Conservation (phyloP, 2,888 invertebrate genomes). For the Sicus ferrugineus region DNA sequence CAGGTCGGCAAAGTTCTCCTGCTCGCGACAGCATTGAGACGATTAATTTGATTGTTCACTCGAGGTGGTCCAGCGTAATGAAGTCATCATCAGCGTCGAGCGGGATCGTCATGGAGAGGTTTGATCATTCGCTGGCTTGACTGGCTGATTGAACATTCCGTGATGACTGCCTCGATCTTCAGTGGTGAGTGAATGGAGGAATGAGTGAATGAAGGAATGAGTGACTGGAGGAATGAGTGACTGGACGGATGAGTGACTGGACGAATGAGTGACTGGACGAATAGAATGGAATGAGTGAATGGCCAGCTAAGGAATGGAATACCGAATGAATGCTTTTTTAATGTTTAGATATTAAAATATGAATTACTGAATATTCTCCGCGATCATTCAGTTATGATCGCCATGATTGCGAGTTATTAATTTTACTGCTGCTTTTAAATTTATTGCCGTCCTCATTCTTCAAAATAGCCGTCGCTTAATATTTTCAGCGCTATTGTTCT, state of each 20-base stretch:
- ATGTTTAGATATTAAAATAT: too few species aligned
- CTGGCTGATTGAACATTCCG: conserved; percentile 8
- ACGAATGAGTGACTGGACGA: background rate
- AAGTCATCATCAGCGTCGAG: conserved; percentile 9
- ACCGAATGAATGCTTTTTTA: too few species aligned
- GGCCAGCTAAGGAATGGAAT: too few species aligned
- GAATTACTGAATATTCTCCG: too few species aligned
- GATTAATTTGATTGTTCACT: conserved; percentile 12
- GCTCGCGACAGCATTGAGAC: background rate
- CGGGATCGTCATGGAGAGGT: background rate
- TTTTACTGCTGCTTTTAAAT: too few species aligned
- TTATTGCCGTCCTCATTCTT: too few species aligned
- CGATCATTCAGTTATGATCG: too few species aligned
- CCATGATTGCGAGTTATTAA: too few species aligned
- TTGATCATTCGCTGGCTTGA: background rate
- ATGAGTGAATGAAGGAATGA: background rate
- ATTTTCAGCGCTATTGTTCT: too few species aligned
- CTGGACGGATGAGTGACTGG: background rate
- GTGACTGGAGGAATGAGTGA: background rate
- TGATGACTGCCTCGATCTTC: too few species aligned
- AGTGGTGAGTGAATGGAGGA: too few species aligned
- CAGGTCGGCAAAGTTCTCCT: background rate
- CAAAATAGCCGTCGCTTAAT: too few species aligned
- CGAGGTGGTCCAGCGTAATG: conserved; percentile 21
- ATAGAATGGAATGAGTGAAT: background rate